Evolutionary conservation across 2,113 vertebrate species (phyloP).

Genomic region (Sardina pilchardus): DNA sequence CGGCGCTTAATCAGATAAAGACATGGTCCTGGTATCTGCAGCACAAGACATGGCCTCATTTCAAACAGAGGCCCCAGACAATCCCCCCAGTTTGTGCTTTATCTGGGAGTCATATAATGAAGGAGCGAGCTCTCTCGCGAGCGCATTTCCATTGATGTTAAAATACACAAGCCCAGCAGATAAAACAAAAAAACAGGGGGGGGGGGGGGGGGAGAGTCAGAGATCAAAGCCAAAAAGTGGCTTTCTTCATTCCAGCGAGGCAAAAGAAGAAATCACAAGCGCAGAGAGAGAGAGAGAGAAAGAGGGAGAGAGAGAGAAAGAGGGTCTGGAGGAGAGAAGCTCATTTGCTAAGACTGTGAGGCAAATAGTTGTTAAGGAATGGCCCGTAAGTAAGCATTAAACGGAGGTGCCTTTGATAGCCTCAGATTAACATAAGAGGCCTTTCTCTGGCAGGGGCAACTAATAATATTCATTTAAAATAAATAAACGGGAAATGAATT

Average conservation of each 20-base stretch:
- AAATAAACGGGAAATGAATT: constrained; percentile 72
- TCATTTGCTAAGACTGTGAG: constrained; percentile 82
- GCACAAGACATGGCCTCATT: not conserved
- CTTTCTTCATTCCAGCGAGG: constrained; percentile 77
- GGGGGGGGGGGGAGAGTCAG: constrained; percentile 81
- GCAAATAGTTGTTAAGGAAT: constrained; percentile 79
- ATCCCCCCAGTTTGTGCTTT: constrained; percentile 54
- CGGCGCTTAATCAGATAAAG: not conserved
- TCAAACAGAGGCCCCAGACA: not conserved
- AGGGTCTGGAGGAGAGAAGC: constrained; percentile 72
- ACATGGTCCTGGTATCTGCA: not conserved
- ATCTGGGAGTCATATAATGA: constrained; percentile 93
- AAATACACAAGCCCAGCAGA: constrained; percentile 86
- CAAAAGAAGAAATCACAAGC: constrained; percentile 68
- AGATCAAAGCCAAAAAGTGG: constrained; percentile 84
- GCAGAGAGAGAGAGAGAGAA: constrained; percentile 57
- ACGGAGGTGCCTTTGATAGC: constrained; percentile 79
- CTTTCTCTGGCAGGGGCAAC: constrained; percentile 74
- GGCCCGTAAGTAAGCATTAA: constrained; percentile 72
- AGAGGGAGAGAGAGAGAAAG: constrained; percentile 53
- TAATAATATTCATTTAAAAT: constrained; percentile 78
- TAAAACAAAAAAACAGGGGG: constrained; percentile 35
- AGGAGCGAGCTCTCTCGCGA: constrained; percentile 82
- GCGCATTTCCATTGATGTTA: constrained; percentile 87
- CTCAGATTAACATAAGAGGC: constrained; percentile 77